Evolutionary conservation across 1,140 invertebrate species (phyloP), one percentile per base, ranked within the genome.

Genomic region (Linepithema humile): DNA sequence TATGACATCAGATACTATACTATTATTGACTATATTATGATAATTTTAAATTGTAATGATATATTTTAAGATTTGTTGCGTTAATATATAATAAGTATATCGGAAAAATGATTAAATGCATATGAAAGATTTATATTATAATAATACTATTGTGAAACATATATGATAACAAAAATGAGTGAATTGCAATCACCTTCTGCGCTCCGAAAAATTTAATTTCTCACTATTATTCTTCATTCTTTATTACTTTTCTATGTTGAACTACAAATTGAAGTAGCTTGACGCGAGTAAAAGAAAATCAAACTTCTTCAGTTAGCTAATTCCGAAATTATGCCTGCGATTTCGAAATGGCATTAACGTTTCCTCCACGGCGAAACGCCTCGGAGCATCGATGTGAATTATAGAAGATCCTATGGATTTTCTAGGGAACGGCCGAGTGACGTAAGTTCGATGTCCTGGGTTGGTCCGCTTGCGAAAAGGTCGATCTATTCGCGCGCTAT

Each of bases 351-450:
- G 64, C 75, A 70, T 80, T 80, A 80, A 35, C 50, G 48, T 70
- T 69, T 70, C 50, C 45, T 65, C 29, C 32, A 29, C 75, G 62
- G 32, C 10, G 32, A 78, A 15, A 45, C 10, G 75, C 48, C 50
- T 29, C 75, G 75, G 10, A 45, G n/a, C 59, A 17, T 48, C 48
- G 64, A 55, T 48, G 62, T 80, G 75, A 80, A 80, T 80, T 80
- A 80, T 80, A 70, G 75, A 80, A 80, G 48, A 40, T 80, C 26
- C 75, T 70, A 80, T 80, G 50, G 75, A 80, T 80, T 80, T 80
- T 80, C 75, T 55, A 80, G 75, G 75, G 75, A 55, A 80, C 35
- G 75, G 75, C n/a, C 45, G 75, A 80, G 64, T 70, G 75, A 80
- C 75, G 75, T 57, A 80, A 70, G 75, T 80, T 80, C 75, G 75